These are phyloP conservation scores for Glyptemys insculpta DNA, from an alignment of 2,797 vertebrate species.

Conservation along the genomic window DNA sequence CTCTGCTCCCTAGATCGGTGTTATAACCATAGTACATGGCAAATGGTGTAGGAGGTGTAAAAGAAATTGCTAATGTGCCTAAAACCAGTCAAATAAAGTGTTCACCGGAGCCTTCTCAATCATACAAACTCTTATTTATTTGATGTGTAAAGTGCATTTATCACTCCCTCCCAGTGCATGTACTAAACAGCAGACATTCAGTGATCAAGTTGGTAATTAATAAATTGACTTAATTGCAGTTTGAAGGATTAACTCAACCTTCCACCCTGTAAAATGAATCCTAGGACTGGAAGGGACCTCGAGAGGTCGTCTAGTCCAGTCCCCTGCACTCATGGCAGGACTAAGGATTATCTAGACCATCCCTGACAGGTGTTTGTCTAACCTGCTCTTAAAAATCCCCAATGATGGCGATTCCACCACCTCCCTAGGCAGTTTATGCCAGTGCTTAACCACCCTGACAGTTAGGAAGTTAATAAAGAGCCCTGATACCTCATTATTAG, in stretches of 20 bases:
- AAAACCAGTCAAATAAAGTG: constrained; percentile 37
- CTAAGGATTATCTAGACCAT: too few species aligned
- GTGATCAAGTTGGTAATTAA: neutral
- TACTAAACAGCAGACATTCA: constrained; percentile 16
- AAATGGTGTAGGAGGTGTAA: neutral
- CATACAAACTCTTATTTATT: constrained; percentile 42
- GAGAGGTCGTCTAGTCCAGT: too few species aligned
- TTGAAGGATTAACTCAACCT: neutral
- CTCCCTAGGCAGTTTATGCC: too few species aligned
- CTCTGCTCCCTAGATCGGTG: neutral
- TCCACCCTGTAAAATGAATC: neutral
- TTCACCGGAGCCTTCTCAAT: constrained; percentile 23
- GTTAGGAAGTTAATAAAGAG: neutral
- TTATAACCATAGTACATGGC: neutral
- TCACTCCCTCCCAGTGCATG: constrained; percentile 37
- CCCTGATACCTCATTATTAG: neutral
- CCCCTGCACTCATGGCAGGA: too few species aligned
- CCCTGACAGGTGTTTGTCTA: too few species aligned
- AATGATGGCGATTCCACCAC: too few species aligned
- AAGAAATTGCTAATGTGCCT: neutral
- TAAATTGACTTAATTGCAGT: neutral
- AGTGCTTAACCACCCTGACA: too few species aligned
- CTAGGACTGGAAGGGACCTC: too few species aligned
- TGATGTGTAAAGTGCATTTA: constrained; percentile 40
- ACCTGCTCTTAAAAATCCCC: too few species aligned